phyloP scores from a whole-genome alignment of 2,888 invertebrate genomes.

The Troides aeacus region DNA sequence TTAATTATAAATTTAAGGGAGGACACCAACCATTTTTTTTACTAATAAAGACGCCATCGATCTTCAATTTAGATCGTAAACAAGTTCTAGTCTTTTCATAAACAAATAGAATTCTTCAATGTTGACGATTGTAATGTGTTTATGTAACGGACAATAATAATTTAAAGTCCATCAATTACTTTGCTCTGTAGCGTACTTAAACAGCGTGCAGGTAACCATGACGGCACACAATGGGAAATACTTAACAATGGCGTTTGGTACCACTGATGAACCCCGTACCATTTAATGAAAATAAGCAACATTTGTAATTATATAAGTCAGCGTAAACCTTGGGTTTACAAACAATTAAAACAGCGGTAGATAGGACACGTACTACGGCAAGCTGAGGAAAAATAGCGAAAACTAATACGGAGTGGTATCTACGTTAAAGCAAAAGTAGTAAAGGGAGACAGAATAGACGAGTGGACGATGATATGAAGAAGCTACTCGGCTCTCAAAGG shows the following conservation, averaged over 20 bases:
- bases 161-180: conserved; percentile 12
- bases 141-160: neutral
- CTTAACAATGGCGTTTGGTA: conserved; percentile 15
- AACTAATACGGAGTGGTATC: too few relatives aligned
- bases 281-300: conserved; percentile 17
- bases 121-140: conserved; percentile 4
- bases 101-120: neutral
- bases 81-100: neutral
- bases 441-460: too few relatives aligned
- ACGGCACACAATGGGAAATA: conserved; percentile 11
- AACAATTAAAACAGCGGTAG: too few relatives aligned
- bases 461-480: too few relatives aligned
- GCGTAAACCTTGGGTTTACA: too few relatives aligned
- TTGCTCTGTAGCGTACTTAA: neutral
- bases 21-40: neutral
- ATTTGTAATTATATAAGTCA: conserved; percentile 1
- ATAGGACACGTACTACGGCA: too few relatives aligned
- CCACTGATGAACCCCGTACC: conserved; percentile 7
- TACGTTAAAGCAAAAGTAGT: too few relatives aligned
- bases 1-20: neutral
- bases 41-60: neutral
- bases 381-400: too few relatives aligned
- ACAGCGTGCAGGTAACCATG: conserved; percentile 9
- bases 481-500: too few relatives aligned
- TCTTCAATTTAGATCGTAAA: neutral